Evolutionary conservation across 2,113 vertebrate genomes (phyloP), one percentile per base, ranked within the genome.

Genomic region (Serranochromis macrocephalus): DNA sequence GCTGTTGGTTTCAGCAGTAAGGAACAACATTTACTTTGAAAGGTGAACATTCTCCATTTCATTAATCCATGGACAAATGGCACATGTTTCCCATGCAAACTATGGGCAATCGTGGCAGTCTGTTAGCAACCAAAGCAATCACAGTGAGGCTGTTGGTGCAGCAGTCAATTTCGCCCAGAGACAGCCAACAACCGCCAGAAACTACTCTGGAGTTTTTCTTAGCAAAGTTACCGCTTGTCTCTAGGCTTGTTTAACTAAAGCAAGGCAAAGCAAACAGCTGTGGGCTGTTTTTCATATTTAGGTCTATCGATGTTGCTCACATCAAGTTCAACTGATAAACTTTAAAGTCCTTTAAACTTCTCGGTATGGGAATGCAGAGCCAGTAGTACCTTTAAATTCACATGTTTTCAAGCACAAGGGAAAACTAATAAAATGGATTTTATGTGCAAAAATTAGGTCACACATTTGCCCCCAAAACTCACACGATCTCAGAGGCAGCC

Each of bases 391-490:
- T 51, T 78, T 78, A 31, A 49, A 78, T 73, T 42, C 21, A 71
- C n/a, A 1, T 9, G 16, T 47, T 49, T 78, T 78, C 42, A 31
- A 45, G n/a, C 68, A 73, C 21, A 45, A 4, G 10, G 9, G 5
- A 5, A n/a, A 51, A 78, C 10, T 2, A 31, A 12, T 31, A 78
- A 31, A 31, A 51, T 49, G 6, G 42, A 78, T 78, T 78, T 78
- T 49, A 78, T 49, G 17, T 78, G 73, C 0, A 6, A 31, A 51
- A 51, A 13, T 31, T 17, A 1, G 0, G 5, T 78, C 0, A 49
- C 16, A 31, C 26, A n/a, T 31, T 31, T 78, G 0, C 16, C 24
- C 42, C 42, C 6, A 75, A 49, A 49, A 75, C 26, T 75, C 24
- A 47, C 40, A 47, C 0, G 6, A 19, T 51, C 47, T 8, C 2